A percentile compares a stretch with the other conserved stretches of the same genome.
Evolutionary conservation across 2,797 vertebrate species (phyloP).

Genomic region (Rhynchonycteris naso): DNA sequence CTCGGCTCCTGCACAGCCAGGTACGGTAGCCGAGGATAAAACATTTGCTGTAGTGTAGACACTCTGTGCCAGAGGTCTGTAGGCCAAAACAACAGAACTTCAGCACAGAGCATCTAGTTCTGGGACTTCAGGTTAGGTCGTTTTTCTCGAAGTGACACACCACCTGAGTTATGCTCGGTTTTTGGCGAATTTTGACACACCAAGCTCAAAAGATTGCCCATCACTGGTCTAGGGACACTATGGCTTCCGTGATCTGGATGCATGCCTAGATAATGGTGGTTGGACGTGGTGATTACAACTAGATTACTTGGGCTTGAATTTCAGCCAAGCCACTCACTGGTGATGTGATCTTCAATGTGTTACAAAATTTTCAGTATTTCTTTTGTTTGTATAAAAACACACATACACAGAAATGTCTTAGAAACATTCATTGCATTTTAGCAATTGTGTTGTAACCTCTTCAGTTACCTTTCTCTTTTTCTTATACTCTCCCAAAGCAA

Average conservation of each 20-base stretch:
- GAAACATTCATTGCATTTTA: neutral
- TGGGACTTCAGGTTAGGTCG: too few species aligned
- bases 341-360: neutral
- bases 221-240: fast-evolving
- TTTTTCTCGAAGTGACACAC: too few species aligned
- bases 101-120: too few species aligned
- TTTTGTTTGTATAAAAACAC: neutral
- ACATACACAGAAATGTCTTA: neutral
- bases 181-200: too few species aligned
- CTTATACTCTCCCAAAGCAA: conserved; percentile 9
- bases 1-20: too few species aligned
- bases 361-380: neutral
- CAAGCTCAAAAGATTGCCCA: too few species aligned
- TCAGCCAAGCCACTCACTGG: neutral
- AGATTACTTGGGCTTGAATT: neutral
- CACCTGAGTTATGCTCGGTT: too few species aligned
- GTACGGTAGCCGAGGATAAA: too few species aligned
- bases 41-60: too few species aligned
- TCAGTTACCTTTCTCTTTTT: neutral
- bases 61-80: too few species aligned
- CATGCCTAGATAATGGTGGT: neutral
- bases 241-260: neutral
- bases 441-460: neutral
- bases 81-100: too few species aligned
- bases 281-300: neutral